Evolutionary conservation across 2,888 invertebrate species (phyloP), one percentile per base, ranked within the genome.

Genomic region (Loripinus fragilis): DNA sequence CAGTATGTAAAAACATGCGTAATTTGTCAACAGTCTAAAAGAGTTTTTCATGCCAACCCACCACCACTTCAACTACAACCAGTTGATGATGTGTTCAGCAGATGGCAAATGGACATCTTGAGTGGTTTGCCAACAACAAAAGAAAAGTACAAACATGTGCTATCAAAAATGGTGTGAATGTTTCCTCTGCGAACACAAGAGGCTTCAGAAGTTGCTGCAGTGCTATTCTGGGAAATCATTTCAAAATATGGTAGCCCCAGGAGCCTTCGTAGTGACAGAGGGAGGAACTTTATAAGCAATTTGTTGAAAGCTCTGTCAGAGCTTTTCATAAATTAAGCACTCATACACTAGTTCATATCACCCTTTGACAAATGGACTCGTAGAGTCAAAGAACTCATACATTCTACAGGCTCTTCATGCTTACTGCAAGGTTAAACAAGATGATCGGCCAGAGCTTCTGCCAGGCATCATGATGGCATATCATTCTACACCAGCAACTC

Each of bases 71-170:
- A 78, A 17, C 85, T 85, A 20, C 67, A 41, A 33, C 72, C 72
- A 33, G 52, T 55, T 12, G 33, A 41, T 20, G 76, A 71, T 55
- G n/a, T 74, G 30, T 80, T 78, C 48, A 3, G 65, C 2, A 52
- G 84, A 35, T 67, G 68, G 64, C 85, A 86, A 28, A 81, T 83
- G 60, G 85, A 83, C 70, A 78, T 83, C 38, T n/a, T 83, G 17
- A 70, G 80, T 28, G 74, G 80, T 8, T 25, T 76, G 10, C 72
- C 74, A 20, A 83, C 60, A 15, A 76, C 76, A 0, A 72, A 76
- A 65, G 74, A 86, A 28, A 71, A 71, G 20, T 83, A 81, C 45
- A 80, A 74, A 25, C 64, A 85, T 41, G 68, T 81, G 0, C 72
- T 85, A 65, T 60, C 75, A 79, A 15, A 81, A 81, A 67, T 84